Evolutionary conservation across 2,113 vertebrate genomes (phyloP).

Genomic region (Geothlypis trichas): DNA sequence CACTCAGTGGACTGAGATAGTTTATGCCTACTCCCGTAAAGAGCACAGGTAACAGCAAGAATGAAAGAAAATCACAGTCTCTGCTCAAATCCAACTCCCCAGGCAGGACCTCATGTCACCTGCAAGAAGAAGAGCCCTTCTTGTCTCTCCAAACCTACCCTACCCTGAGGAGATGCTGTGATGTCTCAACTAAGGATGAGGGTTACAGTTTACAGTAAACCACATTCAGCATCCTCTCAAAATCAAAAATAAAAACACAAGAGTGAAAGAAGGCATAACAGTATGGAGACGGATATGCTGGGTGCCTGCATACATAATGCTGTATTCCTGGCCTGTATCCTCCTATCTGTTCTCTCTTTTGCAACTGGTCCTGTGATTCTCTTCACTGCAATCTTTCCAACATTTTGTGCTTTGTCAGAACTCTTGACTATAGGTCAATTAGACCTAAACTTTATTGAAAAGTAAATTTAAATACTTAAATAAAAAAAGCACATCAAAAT

Average conservation of each 20-base stretch:
- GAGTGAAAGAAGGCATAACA: not conserved
- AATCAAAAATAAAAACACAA: not conserved
- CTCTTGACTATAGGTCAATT: not conserved
- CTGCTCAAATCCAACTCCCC: not conserved
- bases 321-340: not conserved
- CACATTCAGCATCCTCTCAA: not conserved
- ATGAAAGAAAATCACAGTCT: not conserved
- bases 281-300: not conserved
- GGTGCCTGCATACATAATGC: not conserved
- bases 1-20: not conserved
- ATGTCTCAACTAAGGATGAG: not conserved
- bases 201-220: not conserved
- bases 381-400: not conserved
- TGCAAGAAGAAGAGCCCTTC: not conserved
- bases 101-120: not conserved
- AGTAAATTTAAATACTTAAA: not conserved
- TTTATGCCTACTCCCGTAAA: not conserved
- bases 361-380: not conserved
- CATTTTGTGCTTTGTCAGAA: not conserved
- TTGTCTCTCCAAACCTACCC: not conserved
- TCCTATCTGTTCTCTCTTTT: not conserved
- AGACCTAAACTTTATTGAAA: not conserved
- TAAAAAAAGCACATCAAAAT: not conserved
- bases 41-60: not conserved
- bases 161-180: not conserved